phyloP scores from a whole-genome alignment of 2,797 vertebrate species.

The Sitta carolinensis region DNA sequence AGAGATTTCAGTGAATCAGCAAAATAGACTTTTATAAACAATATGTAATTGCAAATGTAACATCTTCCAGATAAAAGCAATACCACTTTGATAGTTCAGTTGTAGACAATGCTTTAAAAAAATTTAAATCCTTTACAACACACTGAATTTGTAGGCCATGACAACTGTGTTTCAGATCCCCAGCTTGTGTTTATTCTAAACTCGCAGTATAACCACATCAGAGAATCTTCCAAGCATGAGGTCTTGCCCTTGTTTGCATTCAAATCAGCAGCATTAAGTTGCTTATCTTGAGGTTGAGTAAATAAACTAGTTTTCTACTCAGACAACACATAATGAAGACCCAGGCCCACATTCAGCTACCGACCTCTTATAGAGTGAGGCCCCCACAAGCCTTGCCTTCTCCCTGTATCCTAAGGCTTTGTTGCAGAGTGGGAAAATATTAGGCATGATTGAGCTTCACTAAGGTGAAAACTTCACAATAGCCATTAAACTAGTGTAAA shows the following conservation, averaged over 20 bases:
- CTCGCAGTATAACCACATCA: slow-evolving; percentile 62
- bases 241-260: slow-evolving; percentile 67
- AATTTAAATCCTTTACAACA: background rate
- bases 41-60: background rate
- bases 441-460: background rate
- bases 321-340: slow-evolving; percentile 16
- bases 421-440: background rate
- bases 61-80: slow-evolving; percentile 29
- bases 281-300: slow-evolving; percentile 61
- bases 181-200: slow-evolving; percentile 66
- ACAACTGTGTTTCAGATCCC: slow-evolving; percentile 62
- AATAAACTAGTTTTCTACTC: slow-evolving; percentile 55
- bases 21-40: slow-evolving; percentile 9
- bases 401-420: background rate
- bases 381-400: background rate
- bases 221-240: slow-evolving; percentile 56
- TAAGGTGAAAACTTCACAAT: background rate
- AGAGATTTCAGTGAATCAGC: slow-evolving; percentile 40
- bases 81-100: slow-evolving; percentile 15
- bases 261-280: slow-evolving; percentile 64
- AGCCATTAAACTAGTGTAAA: background rate
- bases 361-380: background rate
- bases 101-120: slow-evolving; percentile 11
- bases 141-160: slow-evolving; percentile 48
- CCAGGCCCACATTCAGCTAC: background rate